Base-by-base conservation (phyloP, 1,140 invertebrate species). In the Zeugodacus cucurbitae region DNA sequence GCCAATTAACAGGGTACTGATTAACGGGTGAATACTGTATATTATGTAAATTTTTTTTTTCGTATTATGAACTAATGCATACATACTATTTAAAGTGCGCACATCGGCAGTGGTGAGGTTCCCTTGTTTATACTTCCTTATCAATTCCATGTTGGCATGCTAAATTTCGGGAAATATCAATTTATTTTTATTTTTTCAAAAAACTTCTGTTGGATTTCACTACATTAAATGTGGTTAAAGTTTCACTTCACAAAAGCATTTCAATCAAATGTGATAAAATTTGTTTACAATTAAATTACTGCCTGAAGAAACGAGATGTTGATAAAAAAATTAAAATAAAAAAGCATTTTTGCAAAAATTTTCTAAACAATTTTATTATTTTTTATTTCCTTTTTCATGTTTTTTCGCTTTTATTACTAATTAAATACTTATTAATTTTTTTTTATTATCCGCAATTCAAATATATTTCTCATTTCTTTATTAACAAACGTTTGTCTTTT, bases 91-190 rank as follows among this genome's bases (percentile, higher is more conserved):
- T 8, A 93, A 48, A 32, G 88, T 90, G 57, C 90, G 89, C 87
- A 93, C 89, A 89, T 93, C 92, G 67, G 89, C 89, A 58, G 90
- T 90, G 89, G 91, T 90, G 74, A 93, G 87, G 64, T 90, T 91
- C 86, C 91, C 89, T 87, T 93, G 89, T 89, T 93, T 90, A 88
- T 93, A 93, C 87, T 92, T 93, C 86, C 44, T 91, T 90, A 93
- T 93, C 91, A 93, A 82, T 89, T 93, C 91, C 92, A 93, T 93
- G 89, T 74, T 91, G 8, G 87, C 89, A 89, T 74, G 22, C 20
- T 82, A 54, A 26, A 48, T 17, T 82, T 6, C 74, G 20, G 26
- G 34, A 48, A 74, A 48, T 26, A 26, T 48, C 8, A 48, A 26
- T 11, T 48, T 41, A n/a, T 5, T 1, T 74, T 74, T 74, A 48